Evolutionary conservation across 2,888 invertebrate species (phyloP).

Genomic region (Hofmannophila pseudospretella): DNA sequence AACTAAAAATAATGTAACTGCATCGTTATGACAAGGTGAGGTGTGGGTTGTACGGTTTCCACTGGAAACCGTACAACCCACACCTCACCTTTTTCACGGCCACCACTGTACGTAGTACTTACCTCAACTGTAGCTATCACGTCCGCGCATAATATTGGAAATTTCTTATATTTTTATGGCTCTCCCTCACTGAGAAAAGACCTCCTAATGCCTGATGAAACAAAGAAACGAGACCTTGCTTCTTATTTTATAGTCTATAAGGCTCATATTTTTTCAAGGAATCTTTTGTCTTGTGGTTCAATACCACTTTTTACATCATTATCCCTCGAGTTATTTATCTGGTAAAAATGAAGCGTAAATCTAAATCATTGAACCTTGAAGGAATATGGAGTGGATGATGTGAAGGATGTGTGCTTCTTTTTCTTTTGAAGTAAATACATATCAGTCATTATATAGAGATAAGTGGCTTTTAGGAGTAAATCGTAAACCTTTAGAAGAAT

Average conservation of each 20-base stretch:
- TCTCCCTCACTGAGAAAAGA: conserved; percentile 3
- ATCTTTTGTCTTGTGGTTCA: background rate
- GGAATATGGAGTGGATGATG: no score
- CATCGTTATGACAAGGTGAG: no score
- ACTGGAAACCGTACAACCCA: no score
- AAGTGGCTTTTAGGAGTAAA: no score
- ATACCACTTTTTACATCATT: background rate
- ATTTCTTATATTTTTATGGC: conserved; percentile 29
- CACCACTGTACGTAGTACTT: conserved; percentile 13
- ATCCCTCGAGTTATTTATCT: background rate
- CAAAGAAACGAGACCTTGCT: background rate
- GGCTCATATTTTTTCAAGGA: background rate
- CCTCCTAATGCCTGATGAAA: background rate
- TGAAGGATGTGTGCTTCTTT: no score
- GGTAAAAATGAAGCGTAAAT: background rate
- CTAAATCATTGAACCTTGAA: background rate
- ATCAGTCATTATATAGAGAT: no score
- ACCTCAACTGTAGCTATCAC: conserved; percentile 21
- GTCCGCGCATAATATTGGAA: conserved; percentile 30
- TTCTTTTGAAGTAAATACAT: no score
- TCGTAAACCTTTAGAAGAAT: no score
- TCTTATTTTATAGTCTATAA: background rate
- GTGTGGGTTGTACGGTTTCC: no score
- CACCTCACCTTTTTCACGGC: conserved; percentile 11
- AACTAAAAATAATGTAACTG: no score